Evolutionary conservation across 2,797 vertebrate species (phyloP).

Genomic region (Heterohyrax brucei): DNA sequence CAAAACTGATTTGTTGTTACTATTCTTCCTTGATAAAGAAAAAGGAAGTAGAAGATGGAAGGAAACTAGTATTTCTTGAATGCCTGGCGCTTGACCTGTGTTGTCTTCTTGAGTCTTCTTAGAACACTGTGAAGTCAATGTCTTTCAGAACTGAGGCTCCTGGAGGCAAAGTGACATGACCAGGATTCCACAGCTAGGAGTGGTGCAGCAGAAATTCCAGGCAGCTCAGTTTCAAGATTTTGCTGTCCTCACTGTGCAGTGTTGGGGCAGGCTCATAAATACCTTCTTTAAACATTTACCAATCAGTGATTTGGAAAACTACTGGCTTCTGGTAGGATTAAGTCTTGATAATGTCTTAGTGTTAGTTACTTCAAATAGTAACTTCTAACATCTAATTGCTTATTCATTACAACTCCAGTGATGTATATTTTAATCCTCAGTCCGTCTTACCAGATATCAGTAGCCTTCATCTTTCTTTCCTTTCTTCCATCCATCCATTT

Average conservation of each 20-base stretch:
- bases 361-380: conserved; percentile 61
- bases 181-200: not conserved
- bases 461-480: conserved; percentile 22
- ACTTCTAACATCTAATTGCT: conserved; percentile 43
- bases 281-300: not conserved
- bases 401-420: conserved; percentile 11
- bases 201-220: not conserved
- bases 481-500: not conserved
- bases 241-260: not conserved
- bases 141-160: conserved; percentile 44
- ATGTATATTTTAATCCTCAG: conserved; percentile 24
- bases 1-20: not conserved
- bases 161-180: not conserved
- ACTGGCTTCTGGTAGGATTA: conserved; percentile 29
- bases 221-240: not conserved
- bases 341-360: conserved; percentile 27
- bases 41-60: not conserved
- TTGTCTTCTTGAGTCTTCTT: not conserved
- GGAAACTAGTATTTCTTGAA: not conserved
- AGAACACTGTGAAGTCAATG: not conserved
- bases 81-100: not conserved
- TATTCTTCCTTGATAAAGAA: not conserved
- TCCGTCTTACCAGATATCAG: conserved; percentile 48
- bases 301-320: conserved; percentile 62
- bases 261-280: not conserved